Base-by-base conservation (phyloP, 2,888 invertebrate species). In the Micoletzkya japonica region DNA sequence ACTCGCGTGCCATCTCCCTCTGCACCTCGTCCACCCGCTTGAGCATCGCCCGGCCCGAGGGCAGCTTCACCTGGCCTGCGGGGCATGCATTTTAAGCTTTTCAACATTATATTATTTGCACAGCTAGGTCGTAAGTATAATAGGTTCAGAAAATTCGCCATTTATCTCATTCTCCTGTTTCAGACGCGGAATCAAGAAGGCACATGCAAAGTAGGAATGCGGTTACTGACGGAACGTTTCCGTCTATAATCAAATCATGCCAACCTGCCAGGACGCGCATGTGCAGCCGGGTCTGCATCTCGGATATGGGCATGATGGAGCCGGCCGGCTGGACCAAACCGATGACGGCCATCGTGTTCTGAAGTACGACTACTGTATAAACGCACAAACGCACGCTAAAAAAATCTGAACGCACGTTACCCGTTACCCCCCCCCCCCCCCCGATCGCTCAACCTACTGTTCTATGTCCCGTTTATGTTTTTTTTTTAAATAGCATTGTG, bases 261-360 rank as follows among this genome's bases (percentile, higher is more conserved):
- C n/a, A n/a, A 57, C 61, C 54, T 2, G 69, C 71, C 44, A 88
- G 64, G 1, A 68, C 73, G 34, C 71, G 70, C 57, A 75, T 75
- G 72, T 78, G 81, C 36, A 81, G 61, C 20, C 81, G 72, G 10
- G 86, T 85, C 77, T 88, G 88, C 78, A 88, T 78, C 75, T 88
- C 88, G 3, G 85, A 81, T 1, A 87, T 85, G 0, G 87, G 87
- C 78, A 86, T 84, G n/a, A 88, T 78, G 6, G 87, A 85, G 2
- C 87, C 87, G 3, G 85, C 70, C 0, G 87, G 87, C 77, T 88
- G 87, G 32, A 87, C 77, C 69, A 86, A 85, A 7, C 87, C 88
- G 68, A 88, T 86, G 6, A 88, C 81, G 24, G 86, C 87, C 71
- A 88, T 73, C 2, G 87, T 87, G 30, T 85, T 82, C 75, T 75